A percentile compares a stretch with the other conserved stretches of the same genome.
Conservation (phyloP, 2,113 vertebrate species). For the Thoracochromis brauschi region DNA sequence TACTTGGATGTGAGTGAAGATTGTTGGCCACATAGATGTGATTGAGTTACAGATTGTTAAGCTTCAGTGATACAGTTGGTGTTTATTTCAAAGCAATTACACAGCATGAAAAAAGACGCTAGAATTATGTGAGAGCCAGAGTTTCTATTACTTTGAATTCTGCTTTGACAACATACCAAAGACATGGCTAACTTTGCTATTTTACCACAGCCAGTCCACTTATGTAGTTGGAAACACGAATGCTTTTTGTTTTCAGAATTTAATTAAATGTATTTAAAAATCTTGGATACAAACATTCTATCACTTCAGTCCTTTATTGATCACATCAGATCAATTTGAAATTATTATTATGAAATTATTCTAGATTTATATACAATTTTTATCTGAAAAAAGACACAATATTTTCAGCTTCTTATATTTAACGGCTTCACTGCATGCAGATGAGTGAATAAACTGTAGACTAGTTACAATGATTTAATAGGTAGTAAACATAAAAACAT, state of each 20-base stretch:
- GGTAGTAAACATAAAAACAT: not conserved
- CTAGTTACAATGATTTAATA: not conserved
- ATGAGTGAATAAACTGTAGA: not conserved
- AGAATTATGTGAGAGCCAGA: not conserved
- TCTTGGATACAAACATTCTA: not conserved
- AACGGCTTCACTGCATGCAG: not conserved
- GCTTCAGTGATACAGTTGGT: not conserved
- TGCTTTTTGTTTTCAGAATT: not conserved
- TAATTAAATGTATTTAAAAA: not conserved
- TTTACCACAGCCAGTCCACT: not conserved
- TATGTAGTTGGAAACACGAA: not conserved
- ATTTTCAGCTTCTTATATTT: not conserved
- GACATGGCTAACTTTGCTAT: not conserved
- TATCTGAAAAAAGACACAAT: not conserved
- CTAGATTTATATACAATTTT: not conserved
- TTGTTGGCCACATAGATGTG: not conserved
- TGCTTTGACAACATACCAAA: not conserved
- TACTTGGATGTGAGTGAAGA: not conserved
- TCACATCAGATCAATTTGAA: rapidly evolving
- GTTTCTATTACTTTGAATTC: not conserved
- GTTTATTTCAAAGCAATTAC: not conserved
- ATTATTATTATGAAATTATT: not conserved
- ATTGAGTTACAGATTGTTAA: not conserved
- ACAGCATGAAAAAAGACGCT: not conserved
- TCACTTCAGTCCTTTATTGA: not conserved